Percentiles rank a stretch among this genome's conserved stretches.
Conservation (phyloP, 1,140 invertebrate species). For the Andricus grossulariae region DNA sequence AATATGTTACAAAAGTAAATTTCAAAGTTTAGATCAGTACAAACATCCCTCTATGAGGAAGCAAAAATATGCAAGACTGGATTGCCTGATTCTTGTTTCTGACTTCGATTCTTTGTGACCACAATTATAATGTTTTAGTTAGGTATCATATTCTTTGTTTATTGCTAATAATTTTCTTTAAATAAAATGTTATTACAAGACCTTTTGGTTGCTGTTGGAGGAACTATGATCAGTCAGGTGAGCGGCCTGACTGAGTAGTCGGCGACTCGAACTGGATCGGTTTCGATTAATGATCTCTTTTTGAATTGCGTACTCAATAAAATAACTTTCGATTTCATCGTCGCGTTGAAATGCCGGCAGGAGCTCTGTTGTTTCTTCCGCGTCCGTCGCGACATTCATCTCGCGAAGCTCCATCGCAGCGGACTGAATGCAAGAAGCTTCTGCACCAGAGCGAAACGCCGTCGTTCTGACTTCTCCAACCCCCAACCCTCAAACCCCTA, state of each 20-base stretch:
- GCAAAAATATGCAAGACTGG: no score
- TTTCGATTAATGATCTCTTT: constrained; percentile 71
- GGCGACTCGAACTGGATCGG: constrained; percentile 63
- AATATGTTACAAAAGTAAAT: no score
- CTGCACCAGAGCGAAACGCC: constrained; percentile 23
- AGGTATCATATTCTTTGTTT: background rate
- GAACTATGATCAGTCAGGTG: constrained; percentile 57
- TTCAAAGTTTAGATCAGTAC: no score
- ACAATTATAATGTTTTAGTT: no score
- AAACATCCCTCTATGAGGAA: no score
- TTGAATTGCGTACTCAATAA: constrained; percentile 67
- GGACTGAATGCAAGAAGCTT: constrained; percentile 24
- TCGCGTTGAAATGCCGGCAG: constrained; percentile 58
- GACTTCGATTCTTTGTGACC: no score
- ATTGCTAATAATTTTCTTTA: background rate
- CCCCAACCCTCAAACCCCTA: background rate
- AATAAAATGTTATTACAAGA: background rate
- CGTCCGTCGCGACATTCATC: constrained; percentile 61
- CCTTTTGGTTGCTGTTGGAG: constrained; percentile 60
- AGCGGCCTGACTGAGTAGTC: constrained; percentile 63
- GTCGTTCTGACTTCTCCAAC: background rate
- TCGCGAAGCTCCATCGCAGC: constrained; percentile 68
- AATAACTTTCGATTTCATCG: constrained; percentile 65
- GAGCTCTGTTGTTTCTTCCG: constrained; percentile 66
- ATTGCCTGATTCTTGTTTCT: no score